Conservation (phyloP, 2,113 vertebrate species). For the Eptesicus fuscus region DNA sequence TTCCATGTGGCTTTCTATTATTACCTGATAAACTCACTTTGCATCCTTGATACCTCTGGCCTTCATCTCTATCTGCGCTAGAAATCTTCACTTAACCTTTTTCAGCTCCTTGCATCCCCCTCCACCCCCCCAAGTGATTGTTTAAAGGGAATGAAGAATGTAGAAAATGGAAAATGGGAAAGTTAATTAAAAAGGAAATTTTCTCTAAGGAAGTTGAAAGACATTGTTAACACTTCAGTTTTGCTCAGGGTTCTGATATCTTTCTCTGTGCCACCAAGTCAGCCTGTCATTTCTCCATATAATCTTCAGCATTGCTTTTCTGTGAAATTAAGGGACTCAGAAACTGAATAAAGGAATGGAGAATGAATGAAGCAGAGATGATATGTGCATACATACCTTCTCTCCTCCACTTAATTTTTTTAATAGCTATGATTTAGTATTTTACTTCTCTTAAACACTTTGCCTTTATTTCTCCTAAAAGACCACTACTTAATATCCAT, state of each 20-base stretch:
- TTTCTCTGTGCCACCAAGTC: neutral
- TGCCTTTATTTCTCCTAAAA: neutral
- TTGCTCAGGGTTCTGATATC: neutral
- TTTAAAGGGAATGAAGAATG: neutral
- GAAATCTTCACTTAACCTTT: neutral
- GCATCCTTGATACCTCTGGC: neutral
- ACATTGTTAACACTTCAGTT: neutral
- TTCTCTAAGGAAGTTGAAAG: neutral
- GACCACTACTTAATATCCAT: neutral
- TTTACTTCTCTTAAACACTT: neutral
- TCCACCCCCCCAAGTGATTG: neutral
- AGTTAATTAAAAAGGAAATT: neutral
- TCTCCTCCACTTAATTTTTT: neutral
- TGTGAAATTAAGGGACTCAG: neutral
- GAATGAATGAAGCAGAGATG: neutral
- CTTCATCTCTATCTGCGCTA: neutral
- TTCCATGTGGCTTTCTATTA: slow-evolving; percentile 34
- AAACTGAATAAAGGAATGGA: neutral
- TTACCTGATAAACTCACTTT: neutral
- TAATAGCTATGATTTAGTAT: neutral
- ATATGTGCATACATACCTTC: neutral
- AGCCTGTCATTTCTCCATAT: neutral
- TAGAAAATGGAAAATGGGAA: neutral
- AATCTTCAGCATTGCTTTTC: neutral
- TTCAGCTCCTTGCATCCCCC: neutral